Conservation (phyloP, 2,888 invertebrate genomes). For the Cyrtodaria siliqua region DNA sequence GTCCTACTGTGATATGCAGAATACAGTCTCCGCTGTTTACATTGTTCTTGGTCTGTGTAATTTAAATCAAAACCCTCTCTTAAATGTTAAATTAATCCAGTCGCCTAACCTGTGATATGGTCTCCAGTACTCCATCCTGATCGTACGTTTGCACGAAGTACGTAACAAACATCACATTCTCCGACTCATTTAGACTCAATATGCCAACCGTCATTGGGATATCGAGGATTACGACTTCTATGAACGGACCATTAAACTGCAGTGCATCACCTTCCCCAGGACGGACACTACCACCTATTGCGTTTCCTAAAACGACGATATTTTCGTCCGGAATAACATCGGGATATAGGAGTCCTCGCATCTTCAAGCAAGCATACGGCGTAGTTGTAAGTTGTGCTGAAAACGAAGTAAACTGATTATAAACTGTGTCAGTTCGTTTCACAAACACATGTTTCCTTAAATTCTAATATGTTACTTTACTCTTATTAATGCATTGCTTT, state of each 20-base stretch:
- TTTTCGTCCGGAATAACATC: constrained; percentile 14
- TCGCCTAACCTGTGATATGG: constrained; percentile 8
- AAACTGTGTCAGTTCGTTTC: too few species aligned
- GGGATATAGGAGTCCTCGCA: neutral
- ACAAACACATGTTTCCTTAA: too few species aligned
- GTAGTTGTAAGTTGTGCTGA: constrained; percentile 1
- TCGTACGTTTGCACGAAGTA: constrained; percentile 12
- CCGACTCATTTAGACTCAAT: constrained; percentile 10
- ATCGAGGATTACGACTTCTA: constrained; percentile 4
- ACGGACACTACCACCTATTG: constrained; percentile 11
- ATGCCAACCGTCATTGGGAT: constrained; percentile 25
- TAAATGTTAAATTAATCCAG: too few species aligned
- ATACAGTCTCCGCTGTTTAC: too few species aligned
- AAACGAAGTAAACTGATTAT: too few species aligned
- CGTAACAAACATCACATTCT: constrained; percentile 8
- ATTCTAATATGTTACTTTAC: too few species aligned
- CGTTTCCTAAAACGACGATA: constrained; percentile 1
- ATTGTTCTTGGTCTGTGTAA: too few species aligned
- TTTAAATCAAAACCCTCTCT: too few species aligned
- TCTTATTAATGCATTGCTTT: too few species aligned
- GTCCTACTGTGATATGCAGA: too few species aligned
- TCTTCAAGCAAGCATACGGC: constrained; percentile 13
- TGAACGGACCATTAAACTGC: neutral
- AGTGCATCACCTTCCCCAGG: constrained; percentile 4
- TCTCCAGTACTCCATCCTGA: constrained; percentile 8